These are phyloP conservation scores for Ophion obscuratus DNA, from an alignment of 2,888 invertebrate genomes.

Conservation along the genomic window DNA sequence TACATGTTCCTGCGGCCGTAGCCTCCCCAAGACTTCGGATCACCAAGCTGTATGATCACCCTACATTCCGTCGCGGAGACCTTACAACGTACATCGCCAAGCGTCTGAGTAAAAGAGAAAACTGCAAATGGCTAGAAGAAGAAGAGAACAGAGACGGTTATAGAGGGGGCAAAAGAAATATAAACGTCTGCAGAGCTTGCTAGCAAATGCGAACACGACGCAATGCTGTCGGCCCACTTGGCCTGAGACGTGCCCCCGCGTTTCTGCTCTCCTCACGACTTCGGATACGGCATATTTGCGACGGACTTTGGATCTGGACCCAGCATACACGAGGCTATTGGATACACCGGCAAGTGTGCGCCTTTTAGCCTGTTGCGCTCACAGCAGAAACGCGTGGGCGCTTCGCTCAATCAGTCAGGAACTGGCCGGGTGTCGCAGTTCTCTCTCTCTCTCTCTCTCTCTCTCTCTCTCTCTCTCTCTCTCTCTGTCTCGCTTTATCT, in stretches of 20 bases:
- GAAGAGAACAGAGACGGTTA: conserved; percentile 8
- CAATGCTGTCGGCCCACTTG: conserved; percentile 64
- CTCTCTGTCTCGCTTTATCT: conserved; percentile 16
- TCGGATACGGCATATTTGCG: conserved; percentile 27
- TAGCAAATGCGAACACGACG: conserved; percentile 56
- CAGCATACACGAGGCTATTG: conserved; percentile 17
- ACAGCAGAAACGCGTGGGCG: conserved; percentile 55
- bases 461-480: conserved; percentile 21
- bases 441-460: conserved; percentile 28
- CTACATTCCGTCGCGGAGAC: conserved; percentile 39
- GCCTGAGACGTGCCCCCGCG: conserved; percentile 60
- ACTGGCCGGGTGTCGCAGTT: conserved; percentile 39
- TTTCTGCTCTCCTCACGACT: conserved; percentile 34
- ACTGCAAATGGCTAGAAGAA: neutral
- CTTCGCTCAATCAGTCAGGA: conserved; percentile 60
- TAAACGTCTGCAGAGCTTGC: conserved; percentile 42
- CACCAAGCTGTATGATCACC: conserved; percentile 19
- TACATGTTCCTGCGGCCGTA: conserved; percentile 20
- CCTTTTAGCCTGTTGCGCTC: conserved; percentile 43
- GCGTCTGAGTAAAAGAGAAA: conserved; percentile 25
- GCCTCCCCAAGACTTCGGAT: conserved; percentile 10
- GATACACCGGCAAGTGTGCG: conserved; percentile 39
- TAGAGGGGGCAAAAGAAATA: conserved; percentile 42
- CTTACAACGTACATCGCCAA: conserved; percentile 35
- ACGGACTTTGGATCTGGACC: conserved; percentile 3